Evolutionary conservation across 2,888 invertebrate species (phyloP).

Genomic region (Ethmia dodecea): DNA sequence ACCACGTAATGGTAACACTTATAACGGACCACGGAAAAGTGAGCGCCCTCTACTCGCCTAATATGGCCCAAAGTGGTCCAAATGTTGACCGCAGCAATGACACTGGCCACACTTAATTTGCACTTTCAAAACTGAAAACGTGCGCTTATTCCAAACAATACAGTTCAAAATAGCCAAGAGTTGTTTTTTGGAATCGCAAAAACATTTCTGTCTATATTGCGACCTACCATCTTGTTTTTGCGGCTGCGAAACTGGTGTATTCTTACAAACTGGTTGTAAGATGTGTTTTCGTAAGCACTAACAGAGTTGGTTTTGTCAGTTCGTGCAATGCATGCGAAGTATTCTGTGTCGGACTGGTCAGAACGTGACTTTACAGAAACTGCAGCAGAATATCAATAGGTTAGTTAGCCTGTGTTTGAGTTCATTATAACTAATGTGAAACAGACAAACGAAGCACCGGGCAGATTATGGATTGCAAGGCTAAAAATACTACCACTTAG

Average conservation of each 20-base stretch:
- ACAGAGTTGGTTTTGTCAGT: conserved; percentile 12
- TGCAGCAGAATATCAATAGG: too few species aligned
- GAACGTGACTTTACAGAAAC: too few species aligned
- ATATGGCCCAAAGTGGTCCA: conserved; percentile 47
- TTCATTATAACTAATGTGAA: too few species aligned
- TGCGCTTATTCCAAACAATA: conserved; percentile 14
- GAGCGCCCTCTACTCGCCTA: neutral
- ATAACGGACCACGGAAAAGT: conserved; percentile 27
- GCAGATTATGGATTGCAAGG: too few species aligned
- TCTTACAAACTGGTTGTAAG: too few species aligned
- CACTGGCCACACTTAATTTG: conserved; percentile 24
- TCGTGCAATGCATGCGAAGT: conserved; percentile 44
- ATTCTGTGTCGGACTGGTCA: too few species aligned
- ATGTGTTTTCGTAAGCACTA: neutral
- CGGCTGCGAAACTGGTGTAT: too few species aligned
- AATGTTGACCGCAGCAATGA: conserved; percentile 42
- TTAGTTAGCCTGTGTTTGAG: too few species aligned
- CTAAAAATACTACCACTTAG: too few species aligned
- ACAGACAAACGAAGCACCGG: too few species aligned
- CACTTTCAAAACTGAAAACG: conserved; percentile 10
- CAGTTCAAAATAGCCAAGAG: conserved; percentile 19
- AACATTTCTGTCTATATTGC: conserved; percentile 8
- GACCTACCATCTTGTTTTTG: conserved; percentile 11
- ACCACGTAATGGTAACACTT: conserved; percentile 14
- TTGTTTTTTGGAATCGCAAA: conserved; percentile 6